Evolutionary conservation across 2,888 invertebrate genomes (phyloP).

Genomic region (Subacronicta megacephala): DNA sequence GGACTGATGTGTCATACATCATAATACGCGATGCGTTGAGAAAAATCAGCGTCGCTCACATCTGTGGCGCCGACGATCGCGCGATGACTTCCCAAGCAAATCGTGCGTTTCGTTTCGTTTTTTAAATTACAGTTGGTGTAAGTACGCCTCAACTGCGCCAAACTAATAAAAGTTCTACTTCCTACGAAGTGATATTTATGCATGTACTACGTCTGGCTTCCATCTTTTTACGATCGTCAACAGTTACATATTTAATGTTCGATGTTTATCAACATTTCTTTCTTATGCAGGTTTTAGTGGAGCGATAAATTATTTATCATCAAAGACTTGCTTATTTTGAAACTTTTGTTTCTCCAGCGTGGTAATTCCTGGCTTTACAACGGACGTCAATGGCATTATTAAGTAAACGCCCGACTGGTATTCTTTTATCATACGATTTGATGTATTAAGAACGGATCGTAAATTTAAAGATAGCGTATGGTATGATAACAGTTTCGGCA

Average conservation of each 20-base stretch:
- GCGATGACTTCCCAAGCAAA: conserved; percentile 77
- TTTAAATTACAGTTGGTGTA: conserved; percentile 75
- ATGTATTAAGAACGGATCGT: conserved; percentile 65
- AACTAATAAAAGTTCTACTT: conserved; percentile 82
- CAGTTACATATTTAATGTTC: conserved; percentile 89
- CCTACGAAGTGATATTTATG: conserved; percentile 85
- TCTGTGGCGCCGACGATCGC: conserved; percentile 66
- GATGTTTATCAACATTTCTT: conserved; percentile 90
- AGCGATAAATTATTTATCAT: conserved; percentile 88
- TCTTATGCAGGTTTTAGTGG: conserved; percentile 89
- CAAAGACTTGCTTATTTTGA: conserved; percentile 87
- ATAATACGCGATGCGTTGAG: conserved; percentile 79
- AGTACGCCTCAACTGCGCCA: conserved; percentile 74
- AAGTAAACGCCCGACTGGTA: conserved; percentile 65
- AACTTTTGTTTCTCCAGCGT: conserved; percentile 82
- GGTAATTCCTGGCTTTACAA: conserved; percentile 70
- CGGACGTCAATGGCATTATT: conserved; percentile 78
- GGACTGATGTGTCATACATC: conserved; percentile 75
- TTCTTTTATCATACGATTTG: conserved; percentile 69
- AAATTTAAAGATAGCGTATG: conserved; percentile 66
- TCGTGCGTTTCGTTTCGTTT: conserved; percentile 78
- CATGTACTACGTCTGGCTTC: conserved; percentile 83
- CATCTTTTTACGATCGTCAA: conserved; percentile 87
- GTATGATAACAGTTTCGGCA: conserved; percentile 75
- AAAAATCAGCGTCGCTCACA: conserved; percentile 79